Conservation (phyloP, 2,888 invertebrate genomes). For the Zaprionus obscuricornis region DNA sequence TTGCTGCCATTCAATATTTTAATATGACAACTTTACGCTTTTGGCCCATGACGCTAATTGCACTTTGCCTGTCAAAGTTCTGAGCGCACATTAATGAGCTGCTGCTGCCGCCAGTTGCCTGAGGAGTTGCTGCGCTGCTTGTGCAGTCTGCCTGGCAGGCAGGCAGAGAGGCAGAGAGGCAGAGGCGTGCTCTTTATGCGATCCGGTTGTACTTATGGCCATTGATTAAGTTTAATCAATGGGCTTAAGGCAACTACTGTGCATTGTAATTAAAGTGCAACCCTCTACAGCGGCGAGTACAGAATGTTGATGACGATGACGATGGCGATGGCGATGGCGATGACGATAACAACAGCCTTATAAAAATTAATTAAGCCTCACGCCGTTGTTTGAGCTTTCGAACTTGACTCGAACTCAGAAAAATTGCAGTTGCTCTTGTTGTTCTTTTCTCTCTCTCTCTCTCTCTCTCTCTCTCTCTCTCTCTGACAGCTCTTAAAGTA, state of each 20-base stretch:
- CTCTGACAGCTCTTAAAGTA: slow-evolving; percentile 65
- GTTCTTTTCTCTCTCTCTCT: slow-evolving; percentile 20
- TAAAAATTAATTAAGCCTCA: slow-evolving; percentile 74
- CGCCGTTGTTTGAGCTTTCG: slow-evolving; percentile 46
- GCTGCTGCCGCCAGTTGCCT: slow-evolving; percentile 21
- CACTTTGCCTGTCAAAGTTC: slow-evolving; percentile 71
- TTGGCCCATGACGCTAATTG: slow-evolving; percentile 67
- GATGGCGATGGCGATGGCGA: slow-evolving; percentile 11
- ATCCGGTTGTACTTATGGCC: slow-evolving; percentile 65
- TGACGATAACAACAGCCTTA: slow-evolving; percentile 68
- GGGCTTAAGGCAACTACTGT: slow-evolving; percentile 76
- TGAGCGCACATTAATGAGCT: slow-evolving; percentile 69
- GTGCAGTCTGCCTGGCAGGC: too few relatives aligned
- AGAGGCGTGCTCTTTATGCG: slow-evolving; percentile 29
- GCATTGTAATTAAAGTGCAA: slow-evolving; percentile 77
- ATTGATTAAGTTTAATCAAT: slow-evolving; percentile 77
- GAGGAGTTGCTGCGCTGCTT: too few relatives aligned
- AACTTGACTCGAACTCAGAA: slow-evolving; percentile 5
- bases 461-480: slow-evolving; percentile 24
- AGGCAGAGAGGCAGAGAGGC: too few relatives aligned
- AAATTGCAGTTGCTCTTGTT: slow-evolving; percentile 6
- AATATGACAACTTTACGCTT: slow-evolving; percentile 71
- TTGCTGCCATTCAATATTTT: slow-evolving; percentile 72
- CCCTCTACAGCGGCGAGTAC: slow-evolving; percentile 12
- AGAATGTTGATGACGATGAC: slow-evolving; percentile 2